A percentile compares a stretch with the other conserved stretches of the same genome.
These are phyloP conservation scores for Diaphora mendica DNA, from an alignment of 2,888 invertebrate species.

Conservation along the genomic window DNA sequence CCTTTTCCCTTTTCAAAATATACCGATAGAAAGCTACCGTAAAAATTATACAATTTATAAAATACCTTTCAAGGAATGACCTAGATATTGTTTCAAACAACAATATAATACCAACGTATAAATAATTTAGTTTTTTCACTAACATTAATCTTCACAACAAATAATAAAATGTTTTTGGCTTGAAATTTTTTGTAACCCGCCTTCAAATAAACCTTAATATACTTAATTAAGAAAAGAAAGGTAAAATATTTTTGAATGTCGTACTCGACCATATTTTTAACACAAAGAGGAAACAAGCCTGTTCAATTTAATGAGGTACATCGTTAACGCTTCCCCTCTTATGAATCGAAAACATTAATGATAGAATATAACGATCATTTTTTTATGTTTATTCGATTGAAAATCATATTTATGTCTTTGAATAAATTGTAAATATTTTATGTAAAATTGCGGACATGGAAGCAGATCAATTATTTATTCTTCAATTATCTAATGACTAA, in stretches of 20 bases:
- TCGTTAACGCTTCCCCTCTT: conserved; percentile 56
- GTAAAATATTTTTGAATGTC: conserved; percentile 16
- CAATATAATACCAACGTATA: background rate
- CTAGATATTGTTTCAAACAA: background rate
- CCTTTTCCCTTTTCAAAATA: too few relatives aligned
- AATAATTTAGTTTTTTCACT: background rate
- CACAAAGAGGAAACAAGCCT: conserved; percentile 35
- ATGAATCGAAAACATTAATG: conserved; percentile 43
- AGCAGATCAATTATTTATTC: background rate
- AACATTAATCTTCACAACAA: background rate
- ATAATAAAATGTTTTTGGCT: background rate
- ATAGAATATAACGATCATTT: conserved; percentile 16
- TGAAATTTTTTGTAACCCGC: background rate
- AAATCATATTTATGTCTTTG: background rate
- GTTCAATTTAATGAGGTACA: conserved; percentile 61
- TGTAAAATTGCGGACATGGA: background rate
- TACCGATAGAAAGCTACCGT: background rate
- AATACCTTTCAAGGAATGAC: background rate
- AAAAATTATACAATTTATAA: background rate
- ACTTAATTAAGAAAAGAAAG: conserved; percentile 15
- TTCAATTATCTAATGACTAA: background rate
- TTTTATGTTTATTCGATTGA: conserved; percentile 21
- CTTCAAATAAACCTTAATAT: conserved; percentile 1
- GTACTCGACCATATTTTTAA: conserved; percentile 20
- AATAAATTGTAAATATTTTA: background rate